phyloP scores from a whole-genome alignment of 1,140 invertebrate species.

The Mercenaria mercenaria region DNA sequence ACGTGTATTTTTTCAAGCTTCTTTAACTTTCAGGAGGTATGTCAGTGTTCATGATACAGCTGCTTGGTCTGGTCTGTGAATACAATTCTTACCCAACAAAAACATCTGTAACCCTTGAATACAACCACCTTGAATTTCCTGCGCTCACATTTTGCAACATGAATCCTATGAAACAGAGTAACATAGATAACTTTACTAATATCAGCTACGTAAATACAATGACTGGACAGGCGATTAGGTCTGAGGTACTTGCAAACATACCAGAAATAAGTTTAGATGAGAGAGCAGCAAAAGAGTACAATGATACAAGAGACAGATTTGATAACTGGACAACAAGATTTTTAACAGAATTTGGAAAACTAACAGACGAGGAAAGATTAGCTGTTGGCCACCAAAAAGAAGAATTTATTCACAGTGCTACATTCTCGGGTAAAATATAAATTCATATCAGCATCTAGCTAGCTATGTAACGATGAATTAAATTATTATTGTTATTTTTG shows the following conservation, averaged over 20 bases:
- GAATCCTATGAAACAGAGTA: neutral
- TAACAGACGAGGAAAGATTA: neutral
- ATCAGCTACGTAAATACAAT: neutral
- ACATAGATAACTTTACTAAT: neutral
- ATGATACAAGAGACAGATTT: neutral
- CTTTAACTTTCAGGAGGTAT: neutral
- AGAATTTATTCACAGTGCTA: neutral
- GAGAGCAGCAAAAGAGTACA: neutral
- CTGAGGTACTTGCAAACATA: neutral
- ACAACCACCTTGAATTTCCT: neutral
- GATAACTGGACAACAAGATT: neutral
- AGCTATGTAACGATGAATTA: too few species aligned
- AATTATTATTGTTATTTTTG: too few species aligned
- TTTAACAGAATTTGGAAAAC: neutral
- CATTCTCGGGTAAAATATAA: constrained; percentile 13
- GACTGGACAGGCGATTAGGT: neutral
- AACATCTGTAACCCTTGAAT: neutral
- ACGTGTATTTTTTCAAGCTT: too few species aligned
- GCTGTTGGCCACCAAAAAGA: neutral
- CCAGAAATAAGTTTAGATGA: neutral
- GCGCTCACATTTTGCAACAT: neutral
- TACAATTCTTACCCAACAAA: neutral
- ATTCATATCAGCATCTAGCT: too few species aligned
- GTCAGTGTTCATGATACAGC: neutral
- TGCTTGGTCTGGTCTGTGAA: neutral